Conservation (phyloP, 2,113 vertebrate species). For the Cyphomyrus discorhynchus region DNA sequence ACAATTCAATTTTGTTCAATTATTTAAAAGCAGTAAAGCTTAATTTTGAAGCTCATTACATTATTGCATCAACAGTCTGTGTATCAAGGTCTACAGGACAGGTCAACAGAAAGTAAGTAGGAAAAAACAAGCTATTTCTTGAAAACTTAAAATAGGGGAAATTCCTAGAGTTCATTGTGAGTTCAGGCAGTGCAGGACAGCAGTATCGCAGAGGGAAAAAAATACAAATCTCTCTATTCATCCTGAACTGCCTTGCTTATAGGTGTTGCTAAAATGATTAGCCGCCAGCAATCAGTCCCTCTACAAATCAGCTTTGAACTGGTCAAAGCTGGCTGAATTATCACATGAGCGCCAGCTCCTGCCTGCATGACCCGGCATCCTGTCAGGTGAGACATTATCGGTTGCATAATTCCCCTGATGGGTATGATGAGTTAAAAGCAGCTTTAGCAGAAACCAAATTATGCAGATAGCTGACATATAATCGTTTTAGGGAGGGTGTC, state of each 20-base stretch:
- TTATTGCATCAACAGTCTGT: neutral
- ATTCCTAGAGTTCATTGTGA: conserved; percentile 40
- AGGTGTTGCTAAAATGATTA: conserved; percentile 65
- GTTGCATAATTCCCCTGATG: conserved; percentile 65
- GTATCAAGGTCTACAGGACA: neutral
- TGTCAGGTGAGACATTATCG: conserved; percentile 59
- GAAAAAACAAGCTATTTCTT: conserved; percentile 27
- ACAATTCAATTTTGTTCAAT: neutral
- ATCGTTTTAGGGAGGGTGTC: conserved; percentile 52
- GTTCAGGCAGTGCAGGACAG: conserved; percentile 42
- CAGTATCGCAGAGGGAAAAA: conserved; percentile 29
- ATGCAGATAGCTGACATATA: conserved; percentile 62
- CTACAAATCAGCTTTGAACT: conserved; percentile 62
- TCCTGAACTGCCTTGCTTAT: conserved; percentile 40
- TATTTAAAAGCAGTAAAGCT: neutral
- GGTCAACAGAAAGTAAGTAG: conserved; percentile 11
- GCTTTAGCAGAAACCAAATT: conserved; percentile 60
- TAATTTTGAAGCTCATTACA: neutral
- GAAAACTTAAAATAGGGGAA: conserved; percentile 32
- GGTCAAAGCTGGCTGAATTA: conserved; percentile 55
- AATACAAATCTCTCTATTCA: conserved; percentile 20
- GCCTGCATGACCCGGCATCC: conserved; percentile 30
- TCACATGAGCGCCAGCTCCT: conserved; percentile 57
- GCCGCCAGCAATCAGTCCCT: conserved; percentile 57
- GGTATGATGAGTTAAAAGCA: conserved; percentile 63